Conservation (phyloP, 1,140 invertebrate genomes). For the Charaxes varanes region DNA sequence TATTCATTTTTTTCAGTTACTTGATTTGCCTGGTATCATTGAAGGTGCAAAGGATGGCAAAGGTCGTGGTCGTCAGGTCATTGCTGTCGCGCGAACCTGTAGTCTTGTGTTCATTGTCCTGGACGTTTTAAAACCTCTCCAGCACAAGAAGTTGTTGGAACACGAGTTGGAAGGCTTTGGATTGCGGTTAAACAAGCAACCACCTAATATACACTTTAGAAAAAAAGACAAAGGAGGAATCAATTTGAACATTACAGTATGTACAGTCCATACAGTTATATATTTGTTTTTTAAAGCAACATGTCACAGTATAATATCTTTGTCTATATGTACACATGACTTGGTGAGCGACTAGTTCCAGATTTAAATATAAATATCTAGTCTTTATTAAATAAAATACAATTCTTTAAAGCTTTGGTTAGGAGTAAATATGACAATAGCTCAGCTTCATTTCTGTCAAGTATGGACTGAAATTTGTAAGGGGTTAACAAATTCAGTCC, state of each 20-base stretch:
- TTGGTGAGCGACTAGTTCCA: no score
- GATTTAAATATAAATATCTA: no score
- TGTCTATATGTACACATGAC: no score
- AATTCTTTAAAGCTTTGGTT: no score
- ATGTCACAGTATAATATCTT: no score
- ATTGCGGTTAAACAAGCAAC: slow-evolving; percentile 95
- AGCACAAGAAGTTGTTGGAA: slow-evolving; percentile 97
- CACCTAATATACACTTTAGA: slow-evolving; percentile 97
- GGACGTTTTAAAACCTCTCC: slow-evolving; percentile 97
- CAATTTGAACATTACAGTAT: slow-evolving; percentile 65
- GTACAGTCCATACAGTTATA: no score
- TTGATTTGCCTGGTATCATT: slow-evolving; percentile 99
- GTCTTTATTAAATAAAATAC: no score
- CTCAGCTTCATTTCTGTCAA: no score
- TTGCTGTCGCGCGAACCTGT: slow-evolving; percentile 98
- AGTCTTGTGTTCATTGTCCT: slow-evolving; percentile 98
- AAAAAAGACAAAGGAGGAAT: slow-evolving; percentile 97
- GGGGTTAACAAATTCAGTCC: no score
- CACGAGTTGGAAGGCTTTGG: slow-evolving; percentile 99
- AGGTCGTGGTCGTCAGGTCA: slow-evolving; percentile 98
- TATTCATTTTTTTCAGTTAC: slow-evolving; percentile 87
- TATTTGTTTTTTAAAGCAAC: no score
- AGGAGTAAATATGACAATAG: no score
- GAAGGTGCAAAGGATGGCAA: slow-evolving; percentile 99
- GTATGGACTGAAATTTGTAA: no score